Conservation (phyloP, 2,888 invertebrate genomes). For the Drosophila macrothrix region DNA sequence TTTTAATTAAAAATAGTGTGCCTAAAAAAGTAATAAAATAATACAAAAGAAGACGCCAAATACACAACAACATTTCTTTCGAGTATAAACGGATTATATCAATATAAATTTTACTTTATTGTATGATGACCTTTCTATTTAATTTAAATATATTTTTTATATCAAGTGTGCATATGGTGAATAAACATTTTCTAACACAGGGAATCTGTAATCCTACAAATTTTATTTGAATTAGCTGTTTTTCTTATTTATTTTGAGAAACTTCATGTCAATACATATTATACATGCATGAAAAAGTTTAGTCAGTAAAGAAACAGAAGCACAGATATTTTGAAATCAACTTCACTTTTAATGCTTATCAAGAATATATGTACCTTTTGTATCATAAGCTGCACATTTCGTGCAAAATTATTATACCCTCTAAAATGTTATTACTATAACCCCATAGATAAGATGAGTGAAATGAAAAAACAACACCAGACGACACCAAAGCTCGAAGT, state of each 20-base stretch:
- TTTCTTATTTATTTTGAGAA: background rate
- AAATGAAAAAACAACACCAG: slow-evolving; percentile 2
- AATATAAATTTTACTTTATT: background rate
- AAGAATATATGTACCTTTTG: background rate
- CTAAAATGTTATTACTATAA: background rate
- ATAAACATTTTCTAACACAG: background rate
- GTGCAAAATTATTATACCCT: background rate
- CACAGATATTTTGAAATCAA: background rate
- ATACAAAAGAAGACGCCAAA: background rate
- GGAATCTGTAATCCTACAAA: background rate
- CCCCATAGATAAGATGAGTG: slow-evolving; percentile 14
- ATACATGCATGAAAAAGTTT: background rate
- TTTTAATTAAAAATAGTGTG: background rate
- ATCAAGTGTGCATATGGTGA: too few species aligned
- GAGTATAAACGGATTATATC: background rate
- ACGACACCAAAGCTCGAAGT: slow-evolving; percentile 15
- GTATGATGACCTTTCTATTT: background rate
- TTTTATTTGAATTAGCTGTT: too few species aligned
- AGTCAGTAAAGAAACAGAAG: background rate
- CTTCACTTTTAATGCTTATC: background rate
- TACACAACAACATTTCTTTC: background rate
- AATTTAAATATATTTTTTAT: background rate
- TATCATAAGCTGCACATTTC: background rate
- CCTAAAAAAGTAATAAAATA: background rate
- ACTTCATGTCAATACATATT: background rate